These are phyloP conservation scores for Leptarthrus brevirostris DNA, from an alignment of 2,888 invertebrate genomes.

Conservation along the genomic window DNA sequence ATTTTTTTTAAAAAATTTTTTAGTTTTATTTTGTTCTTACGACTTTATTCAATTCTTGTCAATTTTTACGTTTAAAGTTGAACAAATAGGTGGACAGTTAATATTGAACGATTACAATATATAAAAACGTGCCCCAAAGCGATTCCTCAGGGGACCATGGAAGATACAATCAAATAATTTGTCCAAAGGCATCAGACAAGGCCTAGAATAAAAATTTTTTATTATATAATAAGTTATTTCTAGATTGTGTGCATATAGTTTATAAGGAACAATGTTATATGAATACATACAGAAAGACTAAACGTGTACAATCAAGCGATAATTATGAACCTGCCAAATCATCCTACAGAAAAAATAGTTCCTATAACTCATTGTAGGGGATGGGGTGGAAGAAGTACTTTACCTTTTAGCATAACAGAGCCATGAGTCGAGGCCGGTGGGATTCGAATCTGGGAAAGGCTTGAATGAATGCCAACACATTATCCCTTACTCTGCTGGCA, in stretches of 20 bases:
- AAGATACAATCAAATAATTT: slow-evolving; percentile 48
- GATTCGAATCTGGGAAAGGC: too few relatives aligned
- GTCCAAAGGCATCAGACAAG: slow-evolving; percentile 66
- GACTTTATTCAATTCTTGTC: slow-evolving; percentile 29
- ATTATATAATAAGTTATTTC: background rate
- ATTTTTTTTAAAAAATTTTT: slow-evolving; percentile 21
- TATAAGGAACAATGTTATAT: too few relatives aligned
- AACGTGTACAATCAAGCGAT: too few relatives aligned
- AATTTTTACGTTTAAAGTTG: slow-evolving; percentile 24
- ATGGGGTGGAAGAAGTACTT: too few relatives aligned
- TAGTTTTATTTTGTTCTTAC: slow-evolving; percentile 15
- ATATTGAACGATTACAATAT: slow-evolving; percentile 35
- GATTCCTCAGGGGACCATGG: slow-evolving; percentile 27
- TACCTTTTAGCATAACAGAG: too few relatives aligned
- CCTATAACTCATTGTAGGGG: too few relatives aligned
- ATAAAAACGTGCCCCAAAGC: slow-evolving; percentile 31
- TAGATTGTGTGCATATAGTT: background rate
- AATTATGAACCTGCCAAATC: too few relatives aligned
- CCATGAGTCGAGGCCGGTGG: too few relatives aligned
- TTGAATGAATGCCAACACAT: too few relatives aligned
- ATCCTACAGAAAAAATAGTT: too few relatives aligned
- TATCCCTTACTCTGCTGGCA: too few relatives aligned
- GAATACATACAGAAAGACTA: too few relatives aligned
- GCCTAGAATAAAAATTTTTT: slow-evolving; percentile 60
- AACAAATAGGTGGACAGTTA: slow-evolving; percentile 42